These are phyloP conservation scores for Podargus strigoides DNA, from an alignment of 2,797 vertebrate species.

Conservation along the genomic window DNA sequence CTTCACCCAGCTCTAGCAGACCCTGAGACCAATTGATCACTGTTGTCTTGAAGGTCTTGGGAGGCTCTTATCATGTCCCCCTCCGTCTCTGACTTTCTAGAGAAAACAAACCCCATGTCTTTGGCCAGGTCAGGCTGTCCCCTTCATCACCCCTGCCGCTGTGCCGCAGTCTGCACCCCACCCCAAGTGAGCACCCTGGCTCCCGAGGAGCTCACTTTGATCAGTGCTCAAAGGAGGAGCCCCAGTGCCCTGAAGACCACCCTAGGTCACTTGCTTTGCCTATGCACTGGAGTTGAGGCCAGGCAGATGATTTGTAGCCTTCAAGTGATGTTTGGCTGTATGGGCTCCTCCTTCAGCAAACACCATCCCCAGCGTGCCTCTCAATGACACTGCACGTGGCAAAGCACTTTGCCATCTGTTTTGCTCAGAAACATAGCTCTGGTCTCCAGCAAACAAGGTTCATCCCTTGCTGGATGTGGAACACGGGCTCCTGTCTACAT, in stretches of 20 bases:
- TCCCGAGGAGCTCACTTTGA: not conserved
- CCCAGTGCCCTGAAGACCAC: not conserved
- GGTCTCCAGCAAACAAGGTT: not conserved
- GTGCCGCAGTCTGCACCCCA: accelerated
- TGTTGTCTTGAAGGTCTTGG: not conserved
- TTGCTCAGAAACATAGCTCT: not conserved
- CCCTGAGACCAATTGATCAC: not conserved
- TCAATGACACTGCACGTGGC: not conserved
- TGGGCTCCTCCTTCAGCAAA: accelerated
- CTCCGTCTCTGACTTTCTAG: not conserved
- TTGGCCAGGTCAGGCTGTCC: not conserved
- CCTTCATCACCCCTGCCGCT: not conserved
- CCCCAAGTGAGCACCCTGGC: not conserved
- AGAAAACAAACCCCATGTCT: conserved; percentile 14
- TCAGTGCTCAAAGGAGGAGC: not conserved
- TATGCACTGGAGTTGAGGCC: not conserved
- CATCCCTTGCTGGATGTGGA: not conserved
- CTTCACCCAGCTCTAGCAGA: not conserved
- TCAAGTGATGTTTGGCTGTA: not conserved
- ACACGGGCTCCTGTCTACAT: not conserved
- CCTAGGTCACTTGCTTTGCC: not conserved
- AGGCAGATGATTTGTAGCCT: accelerated
- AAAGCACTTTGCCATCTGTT: not conserved
- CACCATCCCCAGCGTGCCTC: no score
- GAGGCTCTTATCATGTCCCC: not conserved